These are phyloP conservation scores for Leptopilina clavipes DNA, from an alignment of 1,140 invertebrate genomes.

Conservation along the genomic window DNA sequence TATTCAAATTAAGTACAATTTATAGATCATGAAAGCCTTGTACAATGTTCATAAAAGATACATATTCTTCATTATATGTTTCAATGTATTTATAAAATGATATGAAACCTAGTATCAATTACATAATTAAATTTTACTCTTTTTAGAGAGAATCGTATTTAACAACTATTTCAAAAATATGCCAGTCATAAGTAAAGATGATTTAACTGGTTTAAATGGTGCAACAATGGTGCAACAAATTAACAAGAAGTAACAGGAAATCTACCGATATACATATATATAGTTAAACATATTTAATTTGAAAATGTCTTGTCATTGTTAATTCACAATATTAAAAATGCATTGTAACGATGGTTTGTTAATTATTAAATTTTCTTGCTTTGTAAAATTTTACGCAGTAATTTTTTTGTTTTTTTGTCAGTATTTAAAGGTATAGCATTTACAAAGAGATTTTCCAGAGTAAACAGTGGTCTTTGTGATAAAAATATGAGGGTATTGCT, in stretches of 20 bases:
- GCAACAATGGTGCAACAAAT: neutral
- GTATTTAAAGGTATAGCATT: neutral
- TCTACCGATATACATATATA: neutral
- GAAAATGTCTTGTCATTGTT: neutral
- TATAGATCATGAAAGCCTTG: too few relatives aligned
- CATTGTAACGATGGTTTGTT: neutral
- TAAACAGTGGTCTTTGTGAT: neutral
- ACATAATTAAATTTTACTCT: too few relatives aligned
- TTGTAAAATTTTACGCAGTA: neutral
- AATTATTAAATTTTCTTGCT: neutral
- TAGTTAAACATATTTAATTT: neutral
- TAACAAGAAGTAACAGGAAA: neutral
- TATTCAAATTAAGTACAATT: too few relatives aligned
- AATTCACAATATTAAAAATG: neutral
- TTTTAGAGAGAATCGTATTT: neutral
- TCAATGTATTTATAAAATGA: neutral
- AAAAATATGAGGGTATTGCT: conserved; percentile 6
- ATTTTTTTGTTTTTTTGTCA: neutral
- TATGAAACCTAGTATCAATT: neutral
- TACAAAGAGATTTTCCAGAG: neutral
- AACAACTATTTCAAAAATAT: neutral
- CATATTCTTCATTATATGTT: neutral
- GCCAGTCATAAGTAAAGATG: neutral
- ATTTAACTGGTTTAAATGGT: neutral
- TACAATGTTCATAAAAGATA: neutral